A percentile compares a stretch with the other conserved stretches of the same genome.
phyloP scores from a whole-genome alignment of 1,140 invertebrate species.

The Saccostrea echinata region DNA sequence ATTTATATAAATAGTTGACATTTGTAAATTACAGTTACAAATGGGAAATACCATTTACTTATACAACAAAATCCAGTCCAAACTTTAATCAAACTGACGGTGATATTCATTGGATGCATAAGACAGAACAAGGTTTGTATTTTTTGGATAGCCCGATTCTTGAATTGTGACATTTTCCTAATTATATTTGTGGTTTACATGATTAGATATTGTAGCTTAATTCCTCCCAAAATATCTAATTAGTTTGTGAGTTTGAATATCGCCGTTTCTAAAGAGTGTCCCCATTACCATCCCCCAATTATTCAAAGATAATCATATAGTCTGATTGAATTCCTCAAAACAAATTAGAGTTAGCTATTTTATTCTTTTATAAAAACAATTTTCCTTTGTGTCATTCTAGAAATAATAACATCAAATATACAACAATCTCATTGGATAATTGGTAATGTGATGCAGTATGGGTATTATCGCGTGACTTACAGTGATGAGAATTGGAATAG shows the following conservation, averaged over 20 bases:
- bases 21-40: slow-evolving; percentile 54
- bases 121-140: slow-evolving; percentile 16
- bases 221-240: too few species aligned
- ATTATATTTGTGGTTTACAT: background rate
- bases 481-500: slow-evolving; percentile 88
- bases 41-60: slow-evolving; percentile 67
- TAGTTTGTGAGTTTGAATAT: too few species aligned
- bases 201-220: too few species aligned
- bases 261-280: too few species aligned
- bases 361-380: too few species aligned
- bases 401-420: background rate
- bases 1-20: background rate
- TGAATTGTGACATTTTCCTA: background rate
- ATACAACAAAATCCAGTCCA: slow-evolving; percentile 42
- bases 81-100: slow-evolving; percentile 52
- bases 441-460: slow-evolving; percentile 91
- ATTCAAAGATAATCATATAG: too few species aligned
- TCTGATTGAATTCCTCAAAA: too few species aligned
- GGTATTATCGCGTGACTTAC: slow-evolving; percentile 93
- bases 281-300: too few species aligned
- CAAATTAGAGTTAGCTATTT: too few species aligned
- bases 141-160: too few species aligned
- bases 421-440: slow-evolving; percentile 86
- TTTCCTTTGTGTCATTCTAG: background rate
- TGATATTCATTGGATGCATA: slow-evolving; percentile 56